Percentiles rank a stretch among this genome's conserved stretches.
These are phyloP conservation scores for Sclerodermus sp. DNA, from an alignment of 2,888 invertebrate genomes.

Conservation along the genomic window DNA sequence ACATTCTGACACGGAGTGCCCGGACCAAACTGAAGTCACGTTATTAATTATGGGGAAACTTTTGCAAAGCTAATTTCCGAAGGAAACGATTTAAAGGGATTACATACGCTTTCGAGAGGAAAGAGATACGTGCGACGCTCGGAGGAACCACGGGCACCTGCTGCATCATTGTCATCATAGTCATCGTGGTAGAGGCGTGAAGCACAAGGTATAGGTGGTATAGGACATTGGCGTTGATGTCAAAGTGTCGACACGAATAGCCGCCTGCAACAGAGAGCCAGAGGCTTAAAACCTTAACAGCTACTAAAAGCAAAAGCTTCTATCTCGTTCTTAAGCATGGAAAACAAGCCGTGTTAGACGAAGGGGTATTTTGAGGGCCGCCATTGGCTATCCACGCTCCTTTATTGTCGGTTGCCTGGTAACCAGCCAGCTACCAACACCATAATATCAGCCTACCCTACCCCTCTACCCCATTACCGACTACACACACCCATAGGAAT, in stretches of 20 bases:
- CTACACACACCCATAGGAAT: constrained; percentile 12
- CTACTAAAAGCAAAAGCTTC: constrained; percentile 56
- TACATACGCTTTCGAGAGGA: no score
- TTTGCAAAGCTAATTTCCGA: no score
- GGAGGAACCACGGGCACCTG: no score
- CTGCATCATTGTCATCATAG: no score
- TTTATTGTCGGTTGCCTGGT: constrained; percentile 56
- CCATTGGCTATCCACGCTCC: constrained; percentile 56
- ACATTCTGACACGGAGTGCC: no score
- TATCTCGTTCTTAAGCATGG: constrained; percentile 51
- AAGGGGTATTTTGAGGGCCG: constrained; percentile 53
- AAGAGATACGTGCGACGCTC: no score
- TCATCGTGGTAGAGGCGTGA: no score
- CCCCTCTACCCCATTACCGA: constrained; percentile 1
- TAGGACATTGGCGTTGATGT: neutral
- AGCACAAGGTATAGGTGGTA: no score
- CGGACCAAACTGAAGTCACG: no score
- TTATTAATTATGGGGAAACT: no score
- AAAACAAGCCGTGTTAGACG: constrained; percentile 55
- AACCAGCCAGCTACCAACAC: constrained; percentile 47
- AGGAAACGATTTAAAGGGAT: no score
- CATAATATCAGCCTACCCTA: constrained; percentile 19
- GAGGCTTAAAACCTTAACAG: constrained; percentile 54
- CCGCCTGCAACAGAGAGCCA: constrained; percentile 17
- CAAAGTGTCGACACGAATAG: constrained; percentile 10